Base-by-base conservation (phyloP, 2,113 vertebrate genomes). In the Tragulus kanchil region DNA sequence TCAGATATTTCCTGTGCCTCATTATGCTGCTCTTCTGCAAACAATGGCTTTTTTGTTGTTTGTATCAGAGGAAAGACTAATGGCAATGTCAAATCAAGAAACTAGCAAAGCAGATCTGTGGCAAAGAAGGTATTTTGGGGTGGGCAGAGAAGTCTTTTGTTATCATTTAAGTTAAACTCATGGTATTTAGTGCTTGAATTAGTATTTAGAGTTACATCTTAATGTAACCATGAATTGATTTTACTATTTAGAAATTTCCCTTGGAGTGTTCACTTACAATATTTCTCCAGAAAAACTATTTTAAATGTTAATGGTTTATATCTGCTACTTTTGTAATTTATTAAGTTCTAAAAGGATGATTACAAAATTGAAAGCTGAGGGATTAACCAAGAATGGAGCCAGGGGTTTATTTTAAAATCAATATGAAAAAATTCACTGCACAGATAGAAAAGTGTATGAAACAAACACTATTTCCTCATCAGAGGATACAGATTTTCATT, bases 301-400 rank as follows among this genome's bases (percentile, higher is more conserved):
- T 94, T 83, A 81, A 81, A 16, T 56, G 9, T 56, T 62, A 71
- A 16, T 84, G 28, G 86, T 79, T 93, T 94, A 83, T 0, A 48
- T 19, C 3, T 87, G 19, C 50, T 96, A 93, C 42, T 23, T 78
- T 71, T 79, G 12, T 25, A 65, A 78, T 52, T 78, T 89, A 26
- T 42, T 84, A 48, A 8, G 0, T 84, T 96, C 45, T 36, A 50
- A 92, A 42, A 59, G 13, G 13, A 25, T 85, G 45, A 21, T 25
- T 93, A 26, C 12, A 91, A 90, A 96, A 45, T 28, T 31, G 9
- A 94, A 94, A 95, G 19, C 10, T 61, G 26, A 92, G 87, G 25
- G 90, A 45, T 21, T 73, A n/a, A 52, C 23, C 42, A 62, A 26
- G 45, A 64, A 14, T 79, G 15, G 56, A 59, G 3, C 1, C 8